phyloP scores from a whole-genome alignment of 2,888 invertebrate species.

The Acronicta alni region DNA sequence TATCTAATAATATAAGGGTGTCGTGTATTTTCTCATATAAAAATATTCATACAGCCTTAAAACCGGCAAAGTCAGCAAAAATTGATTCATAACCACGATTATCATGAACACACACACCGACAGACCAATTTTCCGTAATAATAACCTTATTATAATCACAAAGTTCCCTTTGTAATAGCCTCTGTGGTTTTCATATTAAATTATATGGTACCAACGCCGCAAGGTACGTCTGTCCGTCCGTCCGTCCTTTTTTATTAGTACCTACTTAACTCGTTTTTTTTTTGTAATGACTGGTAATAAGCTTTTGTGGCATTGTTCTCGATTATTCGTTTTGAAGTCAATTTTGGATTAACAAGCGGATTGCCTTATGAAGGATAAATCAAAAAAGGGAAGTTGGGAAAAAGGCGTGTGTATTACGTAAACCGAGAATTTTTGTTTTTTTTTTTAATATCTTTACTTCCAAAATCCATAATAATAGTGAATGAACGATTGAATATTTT shows the following conservation, averaged over 20 bases:
- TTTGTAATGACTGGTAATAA: slow-evolving; percentile 47
- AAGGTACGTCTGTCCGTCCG: slow-evolving; percentile 46
- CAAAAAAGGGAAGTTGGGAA: no score
- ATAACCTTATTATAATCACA: slow-evolving; percentile 60
- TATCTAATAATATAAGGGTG: no score
- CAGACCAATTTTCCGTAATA: slow-evolving; percentile 58
- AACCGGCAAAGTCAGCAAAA: slow-evolving; percentile 32
- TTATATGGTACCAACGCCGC: slow-evolving; percentile 57
- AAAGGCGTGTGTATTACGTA: no score
- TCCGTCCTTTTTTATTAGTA: slow-evolving; percentile 58
- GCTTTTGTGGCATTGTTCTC: slow-evolving; percentile 32
- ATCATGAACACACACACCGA: slow-evolving; percentile 47
- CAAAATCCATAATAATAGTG: no score
- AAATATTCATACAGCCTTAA: slow-evolving; percentile 13
- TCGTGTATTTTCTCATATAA: background rate
- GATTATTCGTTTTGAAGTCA: slow-evolving; percentile 4
- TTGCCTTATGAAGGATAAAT: slow-evolving; percentile 20
- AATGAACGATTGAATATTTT: no score
- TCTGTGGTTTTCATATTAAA: slow-evolving; percentile 57
- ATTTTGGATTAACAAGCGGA: slow-evolving; percentile 9
- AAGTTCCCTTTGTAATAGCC: slow-evolving; percentile 50
- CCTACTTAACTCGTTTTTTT: slow-evolving; percentile 53
- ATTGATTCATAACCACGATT: slow-evolving; percentile 50
- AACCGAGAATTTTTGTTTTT: no score
- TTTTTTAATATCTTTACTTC: no score